Evolutionary conservation across 2,113 vertebrate species (phyloP), one percentile per base, ranked within the genome.

Genomic region (Myanophis thanlyinensis): DNA sequence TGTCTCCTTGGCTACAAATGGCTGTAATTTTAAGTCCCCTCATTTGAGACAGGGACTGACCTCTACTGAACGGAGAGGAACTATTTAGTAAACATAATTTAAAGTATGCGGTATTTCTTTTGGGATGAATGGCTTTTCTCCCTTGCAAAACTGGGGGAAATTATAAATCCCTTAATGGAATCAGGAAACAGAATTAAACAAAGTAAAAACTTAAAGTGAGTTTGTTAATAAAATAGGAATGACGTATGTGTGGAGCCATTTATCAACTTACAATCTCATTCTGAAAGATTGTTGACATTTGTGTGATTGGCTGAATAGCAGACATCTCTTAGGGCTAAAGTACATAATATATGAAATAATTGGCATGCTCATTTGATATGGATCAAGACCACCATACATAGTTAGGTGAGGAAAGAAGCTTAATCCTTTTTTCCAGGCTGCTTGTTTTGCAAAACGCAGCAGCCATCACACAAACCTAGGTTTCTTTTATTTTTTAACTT

Each of bases 251-350:
- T 94, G 86, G 90, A 94, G 51, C 89, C 59, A 94, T 96, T 95
- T 95, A 93, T 93, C 93, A 95, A 95, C 90, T 89, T 95, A 94
- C 95, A 94, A 35, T 92, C 90, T 94, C 90, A 90, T 86, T 46
- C 89, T 25, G 47, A 40, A 90, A 22, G 20, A 27, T 46, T 49
- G 15, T 49, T 7, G 23, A 40, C 62, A 40, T 22, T 25, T 22
- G 46, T 80, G 20, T 20, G 9, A n/a, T 20, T 48, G 46, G 59
- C 1, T 89, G 54, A 44, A 27, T 40, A 89, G 13, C 2, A 53
- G 88, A 59, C 9, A 46, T 62, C 23, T 18, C 1, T 46, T 67
- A n/a, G 62, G 59, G 62, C 30, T n/a, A 67, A n/a, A 67, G 12
- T n/a, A n/a, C 62, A 67, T 12, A n/a, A 67, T 67, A 67, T 67